Percentiles rank a stretch among this genome's conserved stretches.
Conservation (phyloP, 2,797 vertebrate species). For the Platalea minor region DNA sequence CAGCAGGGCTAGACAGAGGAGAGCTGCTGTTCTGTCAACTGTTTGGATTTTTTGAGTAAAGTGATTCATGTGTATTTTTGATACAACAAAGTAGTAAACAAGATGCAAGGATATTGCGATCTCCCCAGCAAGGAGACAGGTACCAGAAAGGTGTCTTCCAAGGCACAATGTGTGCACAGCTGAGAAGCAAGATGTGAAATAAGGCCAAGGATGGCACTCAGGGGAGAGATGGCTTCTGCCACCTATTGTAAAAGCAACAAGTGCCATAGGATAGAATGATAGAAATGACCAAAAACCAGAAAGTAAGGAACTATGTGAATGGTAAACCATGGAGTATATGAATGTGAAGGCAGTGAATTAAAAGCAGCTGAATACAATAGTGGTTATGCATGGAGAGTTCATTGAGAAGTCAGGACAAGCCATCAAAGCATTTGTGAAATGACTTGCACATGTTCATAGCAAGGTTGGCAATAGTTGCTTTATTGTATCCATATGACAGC, state of each 20-base stretch:
- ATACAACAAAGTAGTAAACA: neutral
- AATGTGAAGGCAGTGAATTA: neutral
- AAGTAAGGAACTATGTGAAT: neutral
- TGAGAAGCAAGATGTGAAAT: neutral
- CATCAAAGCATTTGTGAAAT: neutral
- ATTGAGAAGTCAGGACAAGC: neutral
- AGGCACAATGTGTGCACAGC: neutral
- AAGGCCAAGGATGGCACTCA: neutral
- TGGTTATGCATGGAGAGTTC: neutral
- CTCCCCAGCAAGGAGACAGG: neutral
- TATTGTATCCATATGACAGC: neutral
- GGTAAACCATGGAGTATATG: neutral
- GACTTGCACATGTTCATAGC: fast-evolving
- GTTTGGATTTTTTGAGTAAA: neutral
- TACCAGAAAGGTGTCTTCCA: neutral
- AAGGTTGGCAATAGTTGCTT: neutral
- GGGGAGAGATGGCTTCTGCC: neutral
- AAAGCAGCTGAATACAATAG: neutral
- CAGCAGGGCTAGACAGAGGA: neutral
- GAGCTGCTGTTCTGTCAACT: neutral
- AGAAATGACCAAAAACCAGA: neutral
- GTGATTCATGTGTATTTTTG: neutral
- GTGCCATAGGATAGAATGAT: neutral
- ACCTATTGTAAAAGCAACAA: neutral
- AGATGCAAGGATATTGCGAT: neutral